Evolutionary conservation across 1,140 invertebrate genomes (phyloP).

Genomic region (Drosophila rufa): DNA sequence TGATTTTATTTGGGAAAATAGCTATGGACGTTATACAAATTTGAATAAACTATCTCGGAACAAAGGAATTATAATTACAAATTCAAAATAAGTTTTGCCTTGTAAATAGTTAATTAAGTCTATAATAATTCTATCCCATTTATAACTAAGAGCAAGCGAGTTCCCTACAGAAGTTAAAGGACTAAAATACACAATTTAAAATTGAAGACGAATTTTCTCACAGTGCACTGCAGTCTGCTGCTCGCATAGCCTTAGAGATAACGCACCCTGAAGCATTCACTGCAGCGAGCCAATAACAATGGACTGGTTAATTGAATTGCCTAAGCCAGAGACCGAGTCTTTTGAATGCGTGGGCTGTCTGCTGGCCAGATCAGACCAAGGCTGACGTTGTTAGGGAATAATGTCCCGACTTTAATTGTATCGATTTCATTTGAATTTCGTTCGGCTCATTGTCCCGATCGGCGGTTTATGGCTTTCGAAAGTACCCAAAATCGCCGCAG

Average conservation of each 20-base stretch:
- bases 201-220: too few relatives aligned
- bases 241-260: conserved; percentile 38
- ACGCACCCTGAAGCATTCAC: conserved; percentile 28
- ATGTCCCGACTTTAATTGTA: conserved; percentile 67
- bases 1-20: too few relatives aligned
- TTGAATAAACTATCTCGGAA: too few relatives aligned
- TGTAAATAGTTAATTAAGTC: too few relatives aligned
- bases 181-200: neutral
- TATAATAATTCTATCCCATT: too few relatives aligned
- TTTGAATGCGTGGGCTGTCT: conserved; percentile 66
- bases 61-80: too few relatives aligned
- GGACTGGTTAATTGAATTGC: conserved; percentile 69
- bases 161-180: neutral
- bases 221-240: conserved; percentile 43
- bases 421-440: conserved; percentile 57
- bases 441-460: conserved; percentile 22
- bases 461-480: conserved; percentile 42
- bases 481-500: conserved; percentile 14
- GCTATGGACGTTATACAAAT: too few relatives aligned
- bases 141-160: too few relatives aligned
- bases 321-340: conserved; percentile 31
- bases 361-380: conserved; percentile 44
- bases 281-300: conserved; percentile 58
- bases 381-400: conserved; percentile 43
- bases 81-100: too few relatives aligned